Percentiles rank a stretch among this genome's conserved stretches.
Conservation (phyloP, 1,140 invertebrate species). For the Calephelis virginiensis region DNA sequence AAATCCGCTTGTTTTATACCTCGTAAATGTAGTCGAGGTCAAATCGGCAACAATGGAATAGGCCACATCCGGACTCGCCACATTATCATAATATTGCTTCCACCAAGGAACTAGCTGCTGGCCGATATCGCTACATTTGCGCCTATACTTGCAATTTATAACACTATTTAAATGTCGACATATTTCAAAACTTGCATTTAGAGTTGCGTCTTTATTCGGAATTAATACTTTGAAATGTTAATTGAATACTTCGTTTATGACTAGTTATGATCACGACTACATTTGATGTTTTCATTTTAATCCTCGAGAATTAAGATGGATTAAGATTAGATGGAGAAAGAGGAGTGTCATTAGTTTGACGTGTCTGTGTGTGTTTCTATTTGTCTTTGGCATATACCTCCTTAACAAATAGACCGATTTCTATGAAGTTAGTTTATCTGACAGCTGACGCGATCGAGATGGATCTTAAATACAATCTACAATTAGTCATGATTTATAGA, state of each 20-base stretch:
- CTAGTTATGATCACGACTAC: too few relatives aligned
- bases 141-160: constrained; percentile 39
- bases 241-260: too few relatives aligned
- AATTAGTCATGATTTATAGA: too few relatives aligned
- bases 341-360: too few relatives aligned
- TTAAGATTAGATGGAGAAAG: not conserved
- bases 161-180: constrained; percentile 39
- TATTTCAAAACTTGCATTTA: constrained; percentile 5
- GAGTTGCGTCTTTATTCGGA: not conserved
- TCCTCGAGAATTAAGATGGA: not conserved
- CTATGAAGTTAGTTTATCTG: not conserved
- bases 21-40: constrained; percentile 49
- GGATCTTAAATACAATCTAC: too few relatives aligned
- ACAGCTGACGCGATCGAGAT: too few relatives aligned
- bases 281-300: not conserved
- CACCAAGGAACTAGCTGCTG: constrained; percentile 46
- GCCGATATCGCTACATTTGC: constrained; percentile 35
- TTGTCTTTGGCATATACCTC: too few relatives aligned
- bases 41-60: constrained; percentile 73
- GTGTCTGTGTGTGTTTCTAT: too few relatives aligned
- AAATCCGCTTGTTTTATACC: constrained; percentile 53
- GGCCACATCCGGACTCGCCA: constrained; percentile 64
- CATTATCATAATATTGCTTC: constrained; percentile 72
- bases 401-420: too few relatives aligned
- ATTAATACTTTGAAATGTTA: not conserved